Base-by-base conservation (phyloP, 2,888 invertebrate genomes). In the Papilio elwesi region DNA sequence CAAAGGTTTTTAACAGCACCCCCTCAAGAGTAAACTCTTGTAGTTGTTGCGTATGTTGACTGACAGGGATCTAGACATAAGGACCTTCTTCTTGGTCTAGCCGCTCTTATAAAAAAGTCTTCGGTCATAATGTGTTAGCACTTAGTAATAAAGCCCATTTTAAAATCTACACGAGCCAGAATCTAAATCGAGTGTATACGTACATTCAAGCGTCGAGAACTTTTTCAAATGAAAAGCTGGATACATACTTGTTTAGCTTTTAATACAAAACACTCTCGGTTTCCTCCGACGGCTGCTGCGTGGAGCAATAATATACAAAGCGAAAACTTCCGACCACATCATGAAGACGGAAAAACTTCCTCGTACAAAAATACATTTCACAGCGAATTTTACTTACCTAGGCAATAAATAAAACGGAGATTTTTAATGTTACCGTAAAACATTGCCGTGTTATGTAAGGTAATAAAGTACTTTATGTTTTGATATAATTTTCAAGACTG, bases 221-320 rank as follows among this genome's bases (percentile, higher is more conserved):
- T 49, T 70, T 63, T 70, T 55, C 51, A 62, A 71, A 71, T 71
- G 67, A 71, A 71, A 71, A 67, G 52, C 43, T n/a, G 26, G 51
- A 66, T 51, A 48, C 59, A 43, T 16, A 49, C 67, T 47, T 62
- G 59, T 67, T 71, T 71, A 66, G 6, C 16, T 66, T 66, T 59
- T 43, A 57, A 53, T 67, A 67, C 71, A 71, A 71, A 67, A 62
- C 71, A 71, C 51, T 59, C 57, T 57, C 49, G 71, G 51, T 71
- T 66, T 71, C 13, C 43, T 36, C 48, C 70, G 63, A 52, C 70
- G 70, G 52, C 52, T 52, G 67, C 57, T 62, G 65, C 65, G 43
- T 57, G 12, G 15, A 57, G 36, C 12, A 65, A 70, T 36, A 65
- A 71, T 66, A 57, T 43, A 67, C 52, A 59, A 71, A 71, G 71